Conservation (phyloP, 2,888 invertebrate species). For the Epistrophe eligans region DNA sequence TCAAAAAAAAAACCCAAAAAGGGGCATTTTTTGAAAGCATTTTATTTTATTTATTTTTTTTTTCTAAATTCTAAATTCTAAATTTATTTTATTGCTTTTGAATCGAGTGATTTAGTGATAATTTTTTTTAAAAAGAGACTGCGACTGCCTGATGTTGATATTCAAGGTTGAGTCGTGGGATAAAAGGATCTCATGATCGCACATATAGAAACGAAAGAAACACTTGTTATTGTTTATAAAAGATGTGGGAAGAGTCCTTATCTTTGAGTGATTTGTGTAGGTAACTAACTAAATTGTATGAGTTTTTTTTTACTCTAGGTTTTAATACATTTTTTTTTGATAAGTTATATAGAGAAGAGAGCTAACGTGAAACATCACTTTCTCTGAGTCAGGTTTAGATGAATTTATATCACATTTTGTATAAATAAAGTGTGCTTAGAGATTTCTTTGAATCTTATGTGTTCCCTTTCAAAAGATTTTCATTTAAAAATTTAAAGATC, state of each 20-base stretch:
- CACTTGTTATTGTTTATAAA: slow-evolving; percentile 31
- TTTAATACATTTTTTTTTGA: neutral
- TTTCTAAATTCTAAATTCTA: slow-evolving; percentile 43
- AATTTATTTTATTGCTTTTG: slow-evolving; percentile 70
- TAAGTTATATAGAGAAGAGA: neutral
- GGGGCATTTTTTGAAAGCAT: slow-evolving; percentile 48
- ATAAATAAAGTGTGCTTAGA: neutral
- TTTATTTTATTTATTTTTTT: slow-evolving; percentile 18
- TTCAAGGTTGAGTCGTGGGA: slow-evolving; percentile 21
- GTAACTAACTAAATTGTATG: neutral
- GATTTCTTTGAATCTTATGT: no score
- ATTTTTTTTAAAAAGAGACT: neutral
- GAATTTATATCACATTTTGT: neutral
- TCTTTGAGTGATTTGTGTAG: slow-evolving; percentile 62
- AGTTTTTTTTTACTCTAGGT: neutral
- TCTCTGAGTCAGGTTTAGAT: neutral
- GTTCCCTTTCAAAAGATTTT: no score
- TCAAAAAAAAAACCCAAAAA: slow-evolving; percentile 55
- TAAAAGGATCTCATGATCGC: slow-evolving; percentile 48
- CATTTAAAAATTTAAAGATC: no score
- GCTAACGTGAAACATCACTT: neutral
- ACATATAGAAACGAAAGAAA: neutral
- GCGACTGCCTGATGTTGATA: neutral
- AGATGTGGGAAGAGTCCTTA: slow-evolving; percentile 29
- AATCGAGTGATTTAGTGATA: slow-evolving; percentile 57